Base-by-base conservation (phyloP, 2,113 vertebrate species). In the Corythaeola cristata region DNA sequence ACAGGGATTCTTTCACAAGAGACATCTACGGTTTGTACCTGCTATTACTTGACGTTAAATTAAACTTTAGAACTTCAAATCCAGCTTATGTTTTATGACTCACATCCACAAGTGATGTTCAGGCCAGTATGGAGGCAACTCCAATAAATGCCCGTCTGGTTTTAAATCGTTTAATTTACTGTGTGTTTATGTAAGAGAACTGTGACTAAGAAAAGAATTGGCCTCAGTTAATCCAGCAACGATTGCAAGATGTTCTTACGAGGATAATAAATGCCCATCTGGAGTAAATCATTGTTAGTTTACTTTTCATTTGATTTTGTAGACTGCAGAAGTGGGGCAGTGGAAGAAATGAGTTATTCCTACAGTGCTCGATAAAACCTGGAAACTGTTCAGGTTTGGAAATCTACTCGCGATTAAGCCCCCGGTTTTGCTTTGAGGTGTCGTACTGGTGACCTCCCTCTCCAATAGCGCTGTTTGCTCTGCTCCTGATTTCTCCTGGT, bases 151-250 rank as follows among this genome's bases (percentile, higher is more conserved):
- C 73, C 77, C 45, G 5, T 78, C 91, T 72, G 44, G 17, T 19
- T 92, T 86, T n/a, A 63, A 52, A 71, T 68, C 6, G 2, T 92
- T 94, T 75, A 77, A 90, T 92, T 95, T 94, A 72, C 77, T 94
- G 22, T 64, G 14, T 69, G 66, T 94, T 94, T 95, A 56, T 81
- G 53, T 76, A 35, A 55, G 69, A 72, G 41, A 44, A 35, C 32
- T 33, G 77, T 79, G 82, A 81, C 83, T 81, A 49, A 89, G 90
- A 45, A 35, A 16, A 84, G 79, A 78, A 39, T 71, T 80, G 71
- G 76, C 81, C 68, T 66, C 62, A 6, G 37, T 86, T 93, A 81
- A 59, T 83, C 68, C 60, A 52, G 39, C 14, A 6, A 12, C 1
- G 0, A 45, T 74, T 81, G 72, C 44, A 35, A 9, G 69, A 33